A percentile compares a stretch with the other conserved stretches of the same genome.
Conservation (phyloP, 1,140 invertebrate genomes). For the Venturia canescens region DNA sequence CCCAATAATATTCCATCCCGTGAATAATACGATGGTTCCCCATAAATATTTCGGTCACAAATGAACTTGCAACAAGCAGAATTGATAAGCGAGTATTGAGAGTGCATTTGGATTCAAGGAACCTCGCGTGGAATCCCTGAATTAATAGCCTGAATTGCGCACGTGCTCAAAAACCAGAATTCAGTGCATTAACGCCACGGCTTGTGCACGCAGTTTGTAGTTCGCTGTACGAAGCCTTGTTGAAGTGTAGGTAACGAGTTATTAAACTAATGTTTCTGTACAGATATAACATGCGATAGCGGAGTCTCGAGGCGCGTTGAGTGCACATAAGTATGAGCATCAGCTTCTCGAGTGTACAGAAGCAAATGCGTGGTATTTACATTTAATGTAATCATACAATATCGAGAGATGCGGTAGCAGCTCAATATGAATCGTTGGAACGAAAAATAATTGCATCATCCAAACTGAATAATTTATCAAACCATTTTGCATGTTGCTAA, state of each 20-base stretch:
- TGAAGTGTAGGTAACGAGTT: conserved; percentile 54
- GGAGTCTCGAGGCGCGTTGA: not conserved
- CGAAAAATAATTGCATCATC: too few species aligned
- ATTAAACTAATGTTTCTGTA: conserved; percentile 66
- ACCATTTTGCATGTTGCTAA: too few species aligned
- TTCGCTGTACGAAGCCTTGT: not conserved
- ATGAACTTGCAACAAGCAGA: not conserved
- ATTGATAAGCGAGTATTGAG: not conserved
- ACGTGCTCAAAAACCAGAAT: not conserved
- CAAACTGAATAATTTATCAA: too few species aligned
- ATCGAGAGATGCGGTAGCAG: too few species aligned
- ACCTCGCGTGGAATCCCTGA: not conserved
- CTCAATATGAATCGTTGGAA: too few species aligned
- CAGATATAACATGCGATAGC: not conserved
- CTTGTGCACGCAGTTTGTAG: not conserved
- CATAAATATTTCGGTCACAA: not conserved
- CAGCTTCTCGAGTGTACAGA: too few species aligned
- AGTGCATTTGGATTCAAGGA: not conserved
- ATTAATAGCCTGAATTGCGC: not conserved
- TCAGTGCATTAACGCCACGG: not conserved
- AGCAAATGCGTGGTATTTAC: not conserved
- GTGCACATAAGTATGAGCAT: not conserved
- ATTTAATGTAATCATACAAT: too few species aligned
- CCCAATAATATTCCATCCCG: not conserved
- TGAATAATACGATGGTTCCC: not conserved